These are phyloP conservation scores for Nycticorax nycticorax DNA, from an alignment of 2,113 vertebrate species.

Conservation along the genomic window DNA sequence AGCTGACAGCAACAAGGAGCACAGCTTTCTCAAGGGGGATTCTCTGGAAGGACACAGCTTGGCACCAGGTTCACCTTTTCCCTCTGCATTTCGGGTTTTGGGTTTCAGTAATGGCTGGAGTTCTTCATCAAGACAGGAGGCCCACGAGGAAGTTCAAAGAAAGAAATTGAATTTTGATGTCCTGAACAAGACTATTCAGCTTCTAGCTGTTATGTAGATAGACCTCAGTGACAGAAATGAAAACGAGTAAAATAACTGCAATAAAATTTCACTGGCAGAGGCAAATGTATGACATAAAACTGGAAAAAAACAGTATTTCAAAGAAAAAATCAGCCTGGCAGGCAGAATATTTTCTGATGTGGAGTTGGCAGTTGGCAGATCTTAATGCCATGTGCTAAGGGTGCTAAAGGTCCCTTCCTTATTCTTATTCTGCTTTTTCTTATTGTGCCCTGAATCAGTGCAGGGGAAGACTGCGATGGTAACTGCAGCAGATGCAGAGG, in stretches of 20 bases:
- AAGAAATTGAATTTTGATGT: neutral
- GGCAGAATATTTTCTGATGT: neutral
- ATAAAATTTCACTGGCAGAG: neutral
- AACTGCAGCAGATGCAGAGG: neutral
- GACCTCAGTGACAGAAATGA: neutral
- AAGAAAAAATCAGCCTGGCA: neutral
- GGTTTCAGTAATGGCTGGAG: neutral
- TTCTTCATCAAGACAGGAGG: neutral
- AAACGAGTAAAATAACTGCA: neutral
- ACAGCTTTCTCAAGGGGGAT: neutral
- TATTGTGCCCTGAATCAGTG: neutral
- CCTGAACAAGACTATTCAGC: neutral
- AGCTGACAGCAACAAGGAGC: neutral
- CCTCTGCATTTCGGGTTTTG: neutral
- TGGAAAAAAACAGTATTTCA: neutral
- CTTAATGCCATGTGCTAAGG: rapidly evolving
- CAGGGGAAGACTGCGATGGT: neutral
- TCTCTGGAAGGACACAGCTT: neutral
- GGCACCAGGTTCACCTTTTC: neutral
- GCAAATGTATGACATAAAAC: neutral
- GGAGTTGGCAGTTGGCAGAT: neutral
- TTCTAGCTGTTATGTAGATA: neutral
- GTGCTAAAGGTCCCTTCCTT: neutral
- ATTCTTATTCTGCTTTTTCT: neutral
- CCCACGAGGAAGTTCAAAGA: neutral